Evolutionary conservation across 2,797 vertebrate genomes (phyloP).

Genomic region (Nannoperca obscura): DNA sequence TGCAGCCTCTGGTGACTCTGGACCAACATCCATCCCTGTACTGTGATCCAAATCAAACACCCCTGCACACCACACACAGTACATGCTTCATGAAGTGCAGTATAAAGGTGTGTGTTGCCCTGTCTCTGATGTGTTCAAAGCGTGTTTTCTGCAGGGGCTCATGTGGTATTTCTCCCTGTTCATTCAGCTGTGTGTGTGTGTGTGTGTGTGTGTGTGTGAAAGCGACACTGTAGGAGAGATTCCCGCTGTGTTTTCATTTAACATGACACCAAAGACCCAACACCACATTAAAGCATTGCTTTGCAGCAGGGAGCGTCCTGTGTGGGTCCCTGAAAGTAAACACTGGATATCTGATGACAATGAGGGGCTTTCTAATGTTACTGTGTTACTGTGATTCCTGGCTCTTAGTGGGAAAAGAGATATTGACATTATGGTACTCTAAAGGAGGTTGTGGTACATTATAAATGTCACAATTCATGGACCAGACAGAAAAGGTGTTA

Average conservation of each 20-base stretch:
- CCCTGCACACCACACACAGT: neutral
- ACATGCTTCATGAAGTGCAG: neutral
- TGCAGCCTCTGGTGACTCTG: conserved; percentile 37
- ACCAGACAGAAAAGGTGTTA: conserved; percentile 6
- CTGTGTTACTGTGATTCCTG: conserved; percentile 60
- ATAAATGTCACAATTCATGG: conserved; percentile 9
- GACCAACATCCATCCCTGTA: conserved; percentile 51
- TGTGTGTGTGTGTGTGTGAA: conserved; percentile 18
- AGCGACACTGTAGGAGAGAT: conserved; percentile 30
- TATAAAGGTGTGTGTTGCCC: conserved; percentile 6
- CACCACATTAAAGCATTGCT: conserved; percentile 69
- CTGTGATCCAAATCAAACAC: conserved; percentile 58
- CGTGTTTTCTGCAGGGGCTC: conserved; percentile 19
- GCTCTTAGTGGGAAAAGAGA: conserved; percentile 27
- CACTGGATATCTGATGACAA: conserved; percentile 44
- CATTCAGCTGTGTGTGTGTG: conserved; percentile 12
- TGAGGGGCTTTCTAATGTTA: conserved; percentile 54
- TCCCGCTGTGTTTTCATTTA: conserved; percentile 69
- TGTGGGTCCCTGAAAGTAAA: conserved; percentile 59
- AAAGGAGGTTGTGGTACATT: neutral
- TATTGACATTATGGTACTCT: conserved; percentile 11
- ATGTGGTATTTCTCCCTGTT: conserved; percentile 1
- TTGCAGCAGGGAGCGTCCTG: conserved; percentile 57
- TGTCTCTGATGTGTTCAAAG: neutral
- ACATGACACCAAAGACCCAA: conserved; percentile 52